Evolutionary conservation across 2,113 vertebrate genomes (phyloP), one percentile per base, ranked within the genome.

Genomic region (Callocephalon fimbriatum): DNA sequence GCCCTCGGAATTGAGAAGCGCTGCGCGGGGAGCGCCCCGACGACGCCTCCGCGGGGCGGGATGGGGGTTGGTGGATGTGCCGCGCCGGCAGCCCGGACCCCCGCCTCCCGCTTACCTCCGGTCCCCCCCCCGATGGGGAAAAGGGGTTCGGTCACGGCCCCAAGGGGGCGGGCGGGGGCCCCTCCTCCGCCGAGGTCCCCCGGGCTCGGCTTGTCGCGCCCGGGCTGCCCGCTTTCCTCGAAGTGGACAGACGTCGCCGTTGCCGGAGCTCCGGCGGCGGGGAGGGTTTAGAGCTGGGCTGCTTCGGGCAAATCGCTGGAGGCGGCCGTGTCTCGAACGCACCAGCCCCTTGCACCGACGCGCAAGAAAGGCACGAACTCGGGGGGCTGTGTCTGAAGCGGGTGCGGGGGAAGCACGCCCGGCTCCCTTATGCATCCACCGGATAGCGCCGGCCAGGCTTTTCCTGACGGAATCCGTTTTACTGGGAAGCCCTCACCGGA

Each of bases 251-350:
- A 51, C 7, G 42, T 7, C 20, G 29, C 71, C 50, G 90, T n/a
- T 82, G 47, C 68, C 29, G 74, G 87, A 89, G 78, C 92, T 94
- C 74, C 70, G 93, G 93, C 93, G 78, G 95, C 87, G 93, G 96
- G 95, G 66, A 92, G 87, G 94, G 96, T 93, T 94, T 92, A 84
- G 79, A 79, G 87, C 78, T 90, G 81, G 96, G 96, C 92, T 88
- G 95, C 88, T 90, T 70, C 66, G 73, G 93, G 92, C 95, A 93
- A 86, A 85, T 81, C 88, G 86, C 68, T 26, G 92, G 93, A 82
- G 96, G 95, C 88, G 88, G 81, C 95, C 87, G 85, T 45, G 90
- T 80, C 92, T 72, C 76, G 47, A 58, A 77, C 66, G 62, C 95
- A 74, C 59, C 67, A 76, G 40, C 47, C 44, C 27, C 47, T 81